Base-by-base conservation (phyloP, 2,113 vertebrate species). In the Podilymbus podiceps region DNA sequence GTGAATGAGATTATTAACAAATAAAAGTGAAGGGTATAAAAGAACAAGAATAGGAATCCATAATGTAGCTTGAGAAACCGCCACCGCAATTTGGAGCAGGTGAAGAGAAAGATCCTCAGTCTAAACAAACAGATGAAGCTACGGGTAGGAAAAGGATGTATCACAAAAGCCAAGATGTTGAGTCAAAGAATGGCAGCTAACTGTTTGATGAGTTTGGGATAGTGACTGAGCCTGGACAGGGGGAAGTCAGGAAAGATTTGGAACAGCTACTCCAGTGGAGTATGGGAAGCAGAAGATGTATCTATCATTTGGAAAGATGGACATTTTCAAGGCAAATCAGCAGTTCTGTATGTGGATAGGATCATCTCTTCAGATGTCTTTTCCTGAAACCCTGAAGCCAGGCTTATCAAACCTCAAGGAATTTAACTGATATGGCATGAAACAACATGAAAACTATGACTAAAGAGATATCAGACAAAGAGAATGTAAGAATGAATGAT, bases 401-500 rank as follows among this genome's bases (percentile, higher is more conserved):
- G 20, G 25, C 21, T 78, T 85, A 66, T 47, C n/a, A 74, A 0
- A 2, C 5, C 33, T 74, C 27, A 85, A 20, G 28, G 67, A 90
- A 53, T 58, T 44, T 58, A 77, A 77, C 64, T 74, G 80, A 59
- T 62, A 40, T 1, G 23, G 31, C 35, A 89, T 40, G 16, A 81
- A 89, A 88, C 21, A 93, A 49, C 7, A 33, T 4, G 4, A 84
- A 30, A 76, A 90, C 24, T n/a, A 63, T 86, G 83, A 89, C 83
- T 84, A 42, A 78, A 84, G 68, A 71, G 30, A 30, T 83, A 85
- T 22, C 71, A 92, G 79, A 85, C 79, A 64, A 88, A 88, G 20
- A 88, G 6, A 87, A 31, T 72, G 64, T 92, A 67, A 92, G 64
- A 92, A 95, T 81, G 66, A 64, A 95, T 81, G 85, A 85, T 85